phyloP scores from a whole-genome alignment of 2,113 vertebrate genomes.

The Haliaeetus leucogaster region DNA sequence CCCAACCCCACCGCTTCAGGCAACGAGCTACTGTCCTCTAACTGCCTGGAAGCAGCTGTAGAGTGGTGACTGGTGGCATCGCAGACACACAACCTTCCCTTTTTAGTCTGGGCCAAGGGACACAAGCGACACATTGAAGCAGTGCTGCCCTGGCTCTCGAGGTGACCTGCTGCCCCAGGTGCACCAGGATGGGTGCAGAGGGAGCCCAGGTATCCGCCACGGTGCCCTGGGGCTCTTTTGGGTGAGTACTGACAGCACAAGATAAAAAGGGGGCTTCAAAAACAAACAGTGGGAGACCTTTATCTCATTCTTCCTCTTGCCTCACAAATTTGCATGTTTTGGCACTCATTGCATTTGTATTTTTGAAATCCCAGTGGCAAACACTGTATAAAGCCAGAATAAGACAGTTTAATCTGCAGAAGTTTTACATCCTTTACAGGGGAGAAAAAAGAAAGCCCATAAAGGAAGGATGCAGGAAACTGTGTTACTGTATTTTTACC shows the following conservation, averaged over 20 bases:
- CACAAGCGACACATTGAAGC: not conserved
- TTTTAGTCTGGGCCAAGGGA: not conserved
- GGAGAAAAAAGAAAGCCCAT: not conserved
- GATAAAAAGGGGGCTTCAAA: not conserved
- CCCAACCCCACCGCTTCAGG: not conserved
- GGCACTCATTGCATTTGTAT: not conserved
- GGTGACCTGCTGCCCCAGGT: not conserved
- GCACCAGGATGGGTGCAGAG: not conserved
- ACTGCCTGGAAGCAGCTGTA: too few relatives aligned
- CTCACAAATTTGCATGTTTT: not conserved
- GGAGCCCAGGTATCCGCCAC: not conserved
- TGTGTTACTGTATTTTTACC: not conserved
- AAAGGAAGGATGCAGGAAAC: not conserved
- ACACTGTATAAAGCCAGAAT: not conserved
- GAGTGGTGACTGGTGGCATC: not conserved
- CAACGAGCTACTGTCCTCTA: not conserved
- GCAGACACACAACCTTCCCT: not conserved
- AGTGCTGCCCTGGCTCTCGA: not conserved
- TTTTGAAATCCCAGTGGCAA: not conserved
- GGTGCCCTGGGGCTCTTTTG: not conserved
- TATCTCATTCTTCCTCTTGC: not conserved
- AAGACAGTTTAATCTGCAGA: not conserved
- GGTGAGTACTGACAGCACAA: not conserved
- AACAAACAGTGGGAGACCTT: not conserved
- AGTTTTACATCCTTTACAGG: not conserved